These are phyloP conservation scores for Asarcornis scutulata DNA, from an alignment of 2,113 vertebrate species.

Conservation along the genomic window DNA sequence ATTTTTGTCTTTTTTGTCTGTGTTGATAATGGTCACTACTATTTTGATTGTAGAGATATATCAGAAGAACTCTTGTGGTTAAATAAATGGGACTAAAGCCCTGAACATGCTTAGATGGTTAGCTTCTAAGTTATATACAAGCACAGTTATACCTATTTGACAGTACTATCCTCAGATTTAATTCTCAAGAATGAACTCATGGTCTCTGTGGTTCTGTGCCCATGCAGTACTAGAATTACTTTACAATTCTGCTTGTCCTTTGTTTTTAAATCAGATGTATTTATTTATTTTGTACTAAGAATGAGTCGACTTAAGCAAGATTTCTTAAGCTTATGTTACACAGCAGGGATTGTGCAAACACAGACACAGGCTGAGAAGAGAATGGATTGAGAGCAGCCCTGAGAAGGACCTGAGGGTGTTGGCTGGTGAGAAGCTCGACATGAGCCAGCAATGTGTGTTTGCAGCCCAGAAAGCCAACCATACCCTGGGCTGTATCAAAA, in stretches of 20 bases:
- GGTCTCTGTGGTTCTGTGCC: neutral
- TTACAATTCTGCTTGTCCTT: neutral
- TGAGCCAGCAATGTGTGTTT: too few relatives aligned
- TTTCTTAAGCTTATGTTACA: neutral
- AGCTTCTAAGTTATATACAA: accelerated
- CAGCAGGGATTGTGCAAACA: neutral
- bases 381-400: too few relatives aligned
- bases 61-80: neutral
- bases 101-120: neutral
- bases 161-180: neutral
- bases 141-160: neutral
- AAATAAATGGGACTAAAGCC: neutral
- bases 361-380: too few relatives aligned
- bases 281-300: neutral
- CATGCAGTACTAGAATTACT: neutral
- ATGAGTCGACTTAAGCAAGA: neutral
- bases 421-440: too few relatives aligned
- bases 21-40: neutral
- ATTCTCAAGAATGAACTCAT: neutral
- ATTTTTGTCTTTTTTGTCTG: neutral
- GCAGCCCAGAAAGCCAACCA: too few relatives aligned
- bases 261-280: neutral
- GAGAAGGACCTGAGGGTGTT: too few relatives aligned
- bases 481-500: too few relatives aligned
- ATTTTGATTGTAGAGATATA: neutral